A percentile compares a stretch with the other conserved stretches of the same genome.
These are phyloP conservation scores for Centropyge bicolor DNA, from an alignment of 2,797 vertebrate species.

Conservation along the genomic window DNA sequence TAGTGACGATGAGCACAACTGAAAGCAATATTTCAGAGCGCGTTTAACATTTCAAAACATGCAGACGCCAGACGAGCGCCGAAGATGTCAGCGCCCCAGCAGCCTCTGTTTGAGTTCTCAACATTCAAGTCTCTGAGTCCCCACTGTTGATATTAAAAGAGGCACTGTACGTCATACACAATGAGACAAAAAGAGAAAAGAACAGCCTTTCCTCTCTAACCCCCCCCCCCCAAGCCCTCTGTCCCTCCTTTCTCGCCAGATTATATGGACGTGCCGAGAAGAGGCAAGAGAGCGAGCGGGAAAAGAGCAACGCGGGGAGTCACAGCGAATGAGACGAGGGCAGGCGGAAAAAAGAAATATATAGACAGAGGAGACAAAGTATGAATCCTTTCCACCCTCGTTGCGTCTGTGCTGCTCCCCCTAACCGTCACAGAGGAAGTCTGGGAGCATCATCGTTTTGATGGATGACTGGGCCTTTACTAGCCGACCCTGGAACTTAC, in stretches of 20 bases:
- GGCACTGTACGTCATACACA: constrained; percentile 58
- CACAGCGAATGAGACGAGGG: constrained; percentile 46
- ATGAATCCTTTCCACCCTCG: constrained; percentile 56
- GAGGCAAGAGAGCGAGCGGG: constrained; percentile 41
- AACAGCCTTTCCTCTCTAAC: constrained; percentile 45
- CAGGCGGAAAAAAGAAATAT: constrained; percentile 38
- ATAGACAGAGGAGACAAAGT: constrained; percentile 56
- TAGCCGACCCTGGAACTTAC: constrained; percentile 65
- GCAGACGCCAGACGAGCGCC: constrained; percentile 25
- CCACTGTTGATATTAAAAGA: constrained; percentile 72
- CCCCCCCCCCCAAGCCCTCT: constrained; percentile 40
- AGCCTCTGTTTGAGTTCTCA: constrained; percentile 52
- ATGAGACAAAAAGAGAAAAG: constrained; percentile 63
- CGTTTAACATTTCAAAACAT: constrained; percentile 61
- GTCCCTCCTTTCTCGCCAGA: constrained; percentile 67
- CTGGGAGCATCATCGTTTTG: constrained; percentile 70
- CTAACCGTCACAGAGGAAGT: constrained; percentile 55
- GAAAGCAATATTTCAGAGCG: constrained; percentile 48
- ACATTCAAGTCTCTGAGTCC: constrained; percentile 62
- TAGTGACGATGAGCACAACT: constrained; percentile 19
- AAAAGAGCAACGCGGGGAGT: constrained; percentile 66
- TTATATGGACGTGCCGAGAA: constrained; percentile 62
- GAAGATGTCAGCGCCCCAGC: constrained; percentile 45
- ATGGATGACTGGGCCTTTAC: constrained; percentile 78
- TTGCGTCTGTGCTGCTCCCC: constrained; percentile 26